phyloP scores from a whole-genome alignment of 2,888 invertebrate genomes.

The Caenorhabditis virilis region DNA sequence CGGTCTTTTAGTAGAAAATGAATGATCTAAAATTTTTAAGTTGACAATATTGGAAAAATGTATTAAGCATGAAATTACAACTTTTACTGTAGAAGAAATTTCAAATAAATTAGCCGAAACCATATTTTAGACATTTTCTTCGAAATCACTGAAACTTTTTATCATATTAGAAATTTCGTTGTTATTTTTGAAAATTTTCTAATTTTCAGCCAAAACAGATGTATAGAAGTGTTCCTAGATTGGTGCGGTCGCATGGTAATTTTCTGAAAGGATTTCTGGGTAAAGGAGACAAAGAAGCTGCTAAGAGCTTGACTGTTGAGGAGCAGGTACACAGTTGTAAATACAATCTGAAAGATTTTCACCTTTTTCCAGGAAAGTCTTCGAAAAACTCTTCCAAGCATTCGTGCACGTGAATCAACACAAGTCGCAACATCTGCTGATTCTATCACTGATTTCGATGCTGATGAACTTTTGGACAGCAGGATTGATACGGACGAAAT shows the following conservation, averaged over 20 bases:
- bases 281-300: slow-evolving; percentile 3
- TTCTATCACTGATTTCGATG: slow-evolving; percentile 22
- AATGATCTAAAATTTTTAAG: too few species aligned
- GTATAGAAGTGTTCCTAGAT: slow-evolving; percentile 18
- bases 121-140: too few species aligned
- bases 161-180: too few species aligned
- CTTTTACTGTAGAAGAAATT: too few species aligned
- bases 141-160: too few species aligned
- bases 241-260: slow-evolving; percentile 25
- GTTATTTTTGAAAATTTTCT: too few species aligned
- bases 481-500: slow-evolving; percentile 56
- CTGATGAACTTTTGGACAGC: slow-evolving; percentile 30
- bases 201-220: too few species aligned
- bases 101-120: too few species aligned
- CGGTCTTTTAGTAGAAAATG: too few species aligned
- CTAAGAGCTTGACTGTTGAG: slow-evolving; percentile 20
- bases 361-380: slow-evolving; percentile 19
- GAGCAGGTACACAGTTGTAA: slow-evolving; percentile 3
- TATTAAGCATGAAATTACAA: too few species aligned
- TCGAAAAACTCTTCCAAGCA: slow-evolving; percentile 24
- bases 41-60: too few species aligned
- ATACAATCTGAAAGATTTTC: not conserved
- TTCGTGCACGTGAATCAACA: slow-evolving; percentile 20
- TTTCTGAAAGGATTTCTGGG: slow-evolving; percentile 25
- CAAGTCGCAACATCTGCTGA: slow-evolving; percentile 15